Evolutionary conservation across 2,888 invertebrate species (phyloP), one percentile per base, ranked within the genome.

Genomic region (Apodemia duryi): DNA sequence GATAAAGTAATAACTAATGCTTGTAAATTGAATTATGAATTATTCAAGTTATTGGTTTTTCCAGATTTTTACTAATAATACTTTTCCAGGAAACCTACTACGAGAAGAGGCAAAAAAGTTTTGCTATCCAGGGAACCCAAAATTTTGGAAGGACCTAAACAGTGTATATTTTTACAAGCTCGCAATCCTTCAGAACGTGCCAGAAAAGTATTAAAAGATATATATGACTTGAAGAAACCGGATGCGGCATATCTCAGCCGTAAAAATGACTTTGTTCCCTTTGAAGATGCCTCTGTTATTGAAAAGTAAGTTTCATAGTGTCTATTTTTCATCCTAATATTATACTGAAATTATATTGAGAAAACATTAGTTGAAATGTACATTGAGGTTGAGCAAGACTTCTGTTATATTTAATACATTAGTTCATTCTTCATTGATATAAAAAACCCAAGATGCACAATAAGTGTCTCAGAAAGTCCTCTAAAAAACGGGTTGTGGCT

Each of bases 261-360:
- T 68, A 98, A 97, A 81, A 97, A 99, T 91, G 97, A 97, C 71
- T 94, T 98, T 69, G 94, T 97, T 28, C 97, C 99, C 0, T 99
- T 99, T 86, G 99, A 99, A 89, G 96, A 99, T 89, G 92, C 95
- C 0, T 94, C 96, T 0, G 95, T 96, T 4, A 90, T 99, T 70
- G 97, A 97, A 86, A 93, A 93, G 94, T 94, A 85, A 86, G 92
- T 83, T n/a, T 35, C 62, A 10, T 10, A 43, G 21, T 21, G 21
- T 21, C 6, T 10, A 43, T 43, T 43, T 43, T 43, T 10, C 38
- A 38, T 38, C 6, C 3, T 2, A 6, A 6, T 6, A 38, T 6
- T 38, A 2, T 7, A 38, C 38, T 32, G 32, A 4, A 32, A 4
- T 4, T 3, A 3, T 32, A 32, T 32, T 4, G 32, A 2, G 32